Conservation (phyloP, 2,113 vertebrate genomes). For the Syrrhaptes paradoxus region DNA sequence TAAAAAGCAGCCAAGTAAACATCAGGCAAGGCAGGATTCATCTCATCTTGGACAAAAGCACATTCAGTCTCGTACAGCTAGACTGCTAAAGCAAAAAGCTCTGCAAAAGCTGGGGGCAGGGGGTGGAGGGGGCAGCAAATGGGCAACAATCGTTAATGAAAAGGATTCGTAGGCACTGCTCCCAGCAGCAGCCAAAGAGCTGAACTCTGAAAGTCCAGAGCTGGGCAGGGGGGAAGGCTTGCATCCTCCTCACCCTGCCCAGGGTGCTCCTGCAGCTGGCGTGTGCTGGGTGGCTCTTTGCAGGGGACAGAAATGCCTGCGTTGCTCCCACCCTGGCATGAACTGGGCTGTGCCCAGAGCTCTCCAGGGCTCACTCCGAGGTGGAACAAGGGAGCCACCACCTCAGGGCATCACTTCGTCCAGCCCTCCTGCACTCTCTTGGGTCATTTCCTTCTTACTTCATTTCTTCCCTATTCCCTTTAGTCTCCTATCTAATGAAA, state of each 20-base stretch:
- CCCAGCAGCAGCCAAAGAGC: too few species aligned
- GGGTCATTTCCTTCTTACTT: background rate
- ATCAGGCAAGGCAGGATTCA: background rate
- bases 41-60: too few species aligned
- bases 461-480: background rate
- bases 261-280: background rate
- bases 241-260: background rate
- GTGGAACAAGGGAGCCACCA: background rate
- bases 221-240: background rate
- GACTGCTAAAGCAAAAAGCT: background rate
- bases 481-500: background rate
- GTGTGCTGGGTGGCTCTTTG: background rate
- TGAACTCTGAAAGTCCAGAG: too few species aligned
- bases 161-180: too few species aligned
- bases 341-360: background rate
- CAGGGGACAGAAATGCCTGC: background rate
- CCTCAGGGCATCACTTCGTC: background rate
- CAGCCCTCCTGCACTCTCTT: background rate
- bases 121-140: background rate
- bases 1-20: background rate
- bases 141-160: background rate
- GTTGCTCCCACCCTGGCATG: background rate
- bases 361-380: background rate
- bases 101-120: background rate
- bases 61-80: fast-evolving